Percentiles rank a stretch among this genome's conserved stretches.
phyloP scores from a whole-genome alignment of 2,797 vertebrate species.

The Furcifer pardalis region DNA sequence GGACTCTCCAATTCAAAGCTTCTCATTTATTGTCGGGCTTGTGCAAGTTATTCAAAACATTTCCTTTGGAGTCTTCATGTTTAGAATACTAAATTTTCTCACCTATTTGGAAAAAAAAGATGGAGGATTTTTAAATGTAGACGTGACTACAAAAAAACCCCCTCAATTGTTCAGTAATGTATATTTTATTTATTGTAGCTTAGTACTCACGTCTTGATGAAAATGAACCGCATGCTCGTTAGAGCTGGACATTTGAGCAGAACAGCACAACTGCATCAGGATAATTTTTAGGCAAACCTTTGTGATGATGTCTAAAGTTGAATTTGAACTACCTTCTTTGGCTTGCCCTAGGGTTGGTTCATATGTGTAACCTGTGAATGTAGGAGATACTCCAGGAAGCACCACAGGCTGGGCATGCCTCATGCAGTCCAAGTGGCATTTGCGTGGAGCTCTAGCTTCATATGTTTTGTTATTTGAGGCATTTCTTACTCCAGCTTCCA shows the following conservation, averaged over 20 bases:
- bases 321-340: neutral
- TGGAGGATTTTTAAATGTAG: slow-evolving; percentile 77
- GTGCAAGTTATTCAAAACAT: slow-evolving; percentile 87
- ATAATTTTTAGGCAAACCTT: slow-evolving; percentile 55
- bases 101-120: slow-evolving; percentile 71
- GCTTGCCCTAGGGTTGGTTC: slow-evolving; percentile 3
- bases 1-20: slow-evolving; percentile 74
- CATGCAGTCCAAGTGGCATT: neutral
- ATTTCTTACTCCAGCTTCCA: neutral
- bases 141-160: slow-evolving; percentile 80
- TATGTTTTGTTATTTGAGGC: neutral
- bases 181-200: slow-evolving; percentile 93
- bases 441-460: neutral
- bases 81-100: slow-evolving; percentile 83
- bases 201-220: slow-evolving; percentile 88
- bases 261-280: slow-evolving; percentile 65
- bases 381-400: neutral
- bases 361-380: neutral
- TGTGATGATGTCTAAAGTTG: neutral
- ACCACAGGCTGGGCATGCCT: neutral
- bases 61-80: slow-evolving; percentile 84
- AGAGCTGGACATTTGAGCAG: slow-evolving; percentile 61
- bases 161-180: slow-evolving; percentile 80
- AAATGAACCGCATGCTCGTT: slow-evolving; percentile 87
- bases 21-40: slow-evolving; percentile 78